Evolutionary conservation across 2,113 vertebrate genomes (phyloP), one percentile per base, ranked within the genome.

Genomic region (Trogon melanurus): DNA sequence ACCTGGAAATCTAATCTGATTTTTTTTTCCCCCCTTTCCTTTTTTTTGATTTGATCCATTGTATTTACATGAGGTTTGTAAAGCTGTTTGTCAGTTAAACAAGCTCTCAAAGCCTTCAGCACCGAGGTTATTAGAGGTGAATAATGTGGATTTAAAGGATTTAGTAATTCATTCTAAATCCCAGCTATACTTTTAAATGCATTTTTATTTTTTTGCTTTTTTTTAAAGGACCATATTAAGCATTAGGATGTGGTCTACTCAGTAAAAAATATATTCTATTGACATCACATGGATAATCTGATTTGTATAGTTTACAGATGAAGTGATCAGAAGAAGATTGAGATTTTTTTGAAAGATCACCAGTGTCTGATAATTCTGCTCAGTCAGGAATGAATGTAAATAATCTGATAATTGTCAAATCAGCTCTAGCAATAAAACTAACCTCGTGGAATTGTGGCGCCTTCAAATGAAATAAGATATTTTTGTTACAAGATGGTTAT

Each of bases 141-240:
- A 96, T 94, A 95, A 94, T 85, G 74, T 88, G 91, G 96, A 82
- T 95, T 97, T 96, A 89, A 90, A 73, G 95, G 96, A 93, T 97
- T 96, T 96, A 93, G 93, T 90, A 95, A 95, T 97, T 95, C 91
- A 90, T 79, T 91, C 84, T 79, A 92, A 97, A 97, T 95, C 94
- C 69, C 54, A 75, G 89, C 65, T 96, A 88, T 85, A 88, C 71
- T 96, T 96, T 62, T 34, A 92, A 84, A 86, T 92, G 60, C 64
- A 22, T 85, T 92, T 91, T 89, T 74, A 30, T 30, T 34, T 66
- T 72, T 26, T 48, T 9, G 16, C 26, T 38, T 50, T 62, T 70
- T 53, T 88, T 64, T 48, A 27, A 72, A 65, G 51, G 45, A 61
- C 5, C 20, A 16, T 91, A 92, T 97, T 85, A 92, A 93, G 79